Base-by-base conservation (phyloP, 1,140 invertebrate genomes). In the Arctopsyche grandis region DNA sequence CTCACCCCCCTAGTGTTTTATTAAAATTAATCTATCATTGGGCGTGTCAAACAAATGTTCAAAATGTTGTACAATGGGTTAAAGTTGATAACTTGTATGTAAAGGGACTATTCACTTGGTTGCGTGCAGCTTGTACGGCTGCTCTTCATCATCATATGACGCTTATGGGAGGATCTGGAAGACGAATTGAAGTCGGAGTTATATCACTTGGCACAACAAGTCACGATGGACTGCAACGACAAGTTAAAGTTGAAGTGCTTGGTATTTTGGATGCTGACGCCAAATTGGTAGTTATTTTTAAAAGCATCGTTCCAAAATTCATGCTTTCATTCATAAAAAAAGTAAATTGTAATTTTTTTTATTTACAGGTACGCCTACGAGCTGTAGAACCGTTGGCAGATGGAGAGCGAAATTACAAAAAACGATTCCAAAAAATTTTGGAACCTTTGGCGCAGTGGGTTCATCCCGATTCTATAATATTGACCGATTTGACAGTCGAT, bases 21-120 rank as follows among this genome's bases (percentile, higher is more conserved):
- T 84, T 96, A 0, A 97, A 97, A 84, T 87, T 97, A 0, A 93
- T 97, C 26, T 97, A 97, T 85, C 95, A 97, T 85, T 97, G 95
- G 95, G 90, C 93, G 0, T 96, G 95, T 84, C 95, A 97, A 83
- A 97, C 95, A 0, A 94, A 94, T 76, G 93, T 96, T 10, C 92
- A 94, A 83, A 97, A 96, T 84, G 94, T 97, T 10, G 90, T 95
- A 0, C 93, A 94, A 60, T 97, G 95, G 96, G 92, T 96, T 0
- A 96, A 96, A 88, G 94, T 93, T 0, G 91, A 93, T 66, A 93
- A 93, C 83, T 85, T 93, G 9, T 94, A 93, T 83, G 90, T 94
- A 0, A 94, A 94, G 84, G 92, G 92, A 12, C 91, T 96, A 79
- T 95, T 93, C 80, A 94, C 94, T 0, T 93, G 93, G 90, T 85